These are phyloP conservation scores for Neodiprion lecontei DNA, from an alignment of 1,140 invertebrate species.

Conservation along the genomic window DNA sequence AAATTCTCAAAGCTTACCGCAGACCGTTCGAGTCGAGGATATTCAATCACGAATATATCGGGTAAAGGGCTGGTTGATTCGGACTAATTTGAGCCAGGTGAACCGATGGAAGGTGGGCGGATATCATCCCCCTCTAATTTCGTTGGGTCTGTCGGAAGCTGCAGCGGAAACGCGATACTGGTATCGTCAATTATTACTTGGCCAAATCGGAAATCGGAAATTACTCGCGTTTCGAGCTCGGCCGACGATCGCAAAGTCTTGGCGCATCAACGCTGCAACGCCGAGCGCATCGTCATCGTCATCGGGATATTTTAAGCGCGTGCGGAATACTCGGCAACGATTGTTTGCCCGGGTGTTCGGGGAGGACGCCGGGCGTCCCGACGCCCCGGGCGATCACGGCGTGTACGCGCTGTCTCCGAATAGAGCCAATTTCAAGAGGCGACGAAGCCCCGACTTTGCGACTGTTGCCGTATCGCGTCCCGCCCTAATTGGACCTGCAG, in stretches of 20 bases:
- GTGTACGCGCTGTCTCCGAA: constrained; percentile 2
- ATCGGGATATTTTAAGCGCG: background rate
- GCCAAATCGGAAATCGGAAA: background rate
- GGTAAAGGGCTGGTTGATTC: too few species aligned
- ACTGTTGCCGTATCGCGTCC: background rate
- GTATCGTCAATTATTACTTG: background rate
- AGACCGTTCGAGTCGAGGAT: too few species aligned
- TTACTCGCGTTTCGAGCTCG: background rate
- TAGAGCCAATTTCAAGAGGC: background rate
- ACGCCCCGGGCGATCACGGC: background rate
- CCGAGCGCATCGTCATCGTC: too few species aligned
- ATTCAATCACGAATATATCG: too few species aligned
- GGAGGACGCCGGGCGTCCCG: background rate
- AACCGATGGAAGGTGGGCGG: background rate
- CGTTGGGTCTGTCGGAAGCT: background rate
- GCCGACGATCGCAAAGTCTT: too few species aligned
- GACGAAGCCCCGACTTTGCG: background rate
- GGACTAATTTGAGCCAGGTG: background rate
- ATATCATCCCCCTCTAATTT: background rate
- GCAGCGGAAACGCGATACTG: background rate
- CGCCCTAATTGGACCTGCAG: background rate
- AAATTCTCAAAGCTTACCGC: too few species aligned
- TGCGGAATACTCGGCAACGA: too few species aligned
- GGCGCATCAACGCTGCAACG: too few species aligned
- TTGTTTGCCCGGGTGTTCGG: too few species aligned